phyloP scores from a whole-genome alignment of 1,140 invertebrate species.

The Tribolium madens region DNA sequence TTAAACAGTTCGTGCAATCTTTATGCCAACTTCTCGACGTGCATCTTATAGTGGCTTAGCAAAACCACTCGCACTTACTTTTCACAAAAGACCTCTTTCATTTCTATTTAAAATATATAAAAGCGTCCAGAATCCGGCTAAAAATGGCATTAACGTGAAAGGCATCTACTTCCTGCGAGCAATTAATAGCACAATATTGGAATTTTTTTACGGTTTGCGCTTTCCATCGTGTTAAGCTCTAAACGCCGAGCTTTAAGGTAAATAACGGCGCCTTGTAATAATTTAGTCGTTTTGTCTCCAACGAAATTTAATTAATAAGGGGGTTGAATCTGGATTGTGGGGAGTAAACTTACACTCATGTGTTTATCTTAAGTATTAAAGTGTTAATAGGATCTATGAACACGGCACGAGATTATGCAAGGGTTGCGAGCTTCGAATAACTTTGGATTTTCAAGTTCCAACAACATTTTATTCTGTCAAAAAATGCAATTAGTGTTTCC shows the following conservation, averaged over 20 bases:
- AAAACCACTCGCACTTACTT: slow-evolving; percentile 8
- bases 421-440: slow-evolving; percentile 19
- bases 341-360: slow-evolving; percentile 49
- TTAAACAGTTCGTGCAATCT: slow-evolving; percentile 49
- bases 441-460: neutral
- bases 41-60: slow-evolving; percentile 8
- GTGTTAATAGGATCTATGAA: slow-evolving; percentile 50
- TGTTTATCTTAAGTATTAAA: slow-evolving; percentile 53
- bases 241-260: slow-evolving; percentile 11
- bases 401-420: slow-evolving; percentile 43
- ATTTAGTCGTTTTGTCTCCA: slow-evolving; percentile 48
- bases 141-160: neutral
- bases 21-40: slow-evolving; percentile 3
- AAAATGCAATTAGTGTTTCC: neutral
- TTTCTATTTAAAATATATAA: neutral
- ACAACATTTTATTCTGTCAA: neutral
- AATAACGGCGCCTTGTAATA: slow-evolving; percentile 39
- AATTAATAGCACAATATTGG: no score
- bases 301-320: slow-evolving; percentile 52
- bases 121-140: neutral
- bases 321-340: slow-evolving; percentile 47
- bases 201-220: no score
- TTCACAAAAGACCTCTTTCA: neutral
- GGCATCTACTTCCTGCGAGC: neutral
- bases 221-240: neutral